Base-by-base conservation (phyloP, 2,888 invertebrate species). In the Dryadula phaetusa region DNA sequence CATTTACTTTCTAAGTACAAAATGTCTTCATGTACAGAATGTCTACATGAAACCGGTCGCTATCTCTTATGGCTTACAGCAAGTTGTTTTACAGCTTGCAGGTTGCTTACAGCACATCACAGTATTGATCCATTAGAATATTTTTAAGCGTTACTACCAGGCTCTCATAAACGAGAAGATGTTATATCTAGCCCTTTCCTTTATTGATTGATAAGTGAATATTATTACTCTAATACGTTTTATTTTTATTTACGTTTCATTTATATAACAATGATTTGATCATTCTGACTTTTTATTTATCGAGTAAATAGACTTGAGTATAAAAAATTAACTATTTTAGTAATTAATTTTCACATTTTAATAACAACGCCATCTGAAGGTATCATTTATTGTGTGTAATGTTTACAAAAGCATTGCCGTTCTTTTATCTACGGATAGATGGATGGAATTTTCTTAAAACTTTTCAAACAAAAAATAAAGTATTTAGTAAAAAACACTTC, bases 21-120 rank as follows among this genome's bases (percentile, higher is more conserved):
- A n/a, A n/a, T n/a, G n/a, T n/a, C n/a, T n/a, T n/a, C n/a, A n/a
- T n/a, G n/a, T n/a, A n/a, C 2, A 40, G 25, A 37, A 22, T 22
- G 20, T 7, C 20, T 22, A 16, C 12, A 25, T 25, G 14, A n/a
- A 56, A 16, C 1, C 10, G 22, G 16, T 25, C 40, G 56, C 40
- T 12, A n/a, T 8, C 56, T 56, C 56, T 20, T 25, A 56, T 56
- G 56, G 10, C n/a, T n/a, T n/a, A n/a, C n/a, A n/a, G n/a, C n/a
- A n/a, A n/a, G n/a, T n/a, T n/a, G n/a, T n/a, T n/a, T n/a, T n/a
- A n/a, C n/a, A n/a, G n/a, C n/a, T n/a, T n/a, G n/a, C 56, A 40
- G 25, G 40, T 56, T 34, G 22, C 40, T n/a, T 56, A 56, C 56
- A 40, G 56, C 56, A 25, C 56, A 56, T 56, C 56, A n/a, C 34